phyloP scores from a whole-genome alignment of 37 sponge, comb jelly and placozoan species.

The Dysidea cf. avara region DNA sequence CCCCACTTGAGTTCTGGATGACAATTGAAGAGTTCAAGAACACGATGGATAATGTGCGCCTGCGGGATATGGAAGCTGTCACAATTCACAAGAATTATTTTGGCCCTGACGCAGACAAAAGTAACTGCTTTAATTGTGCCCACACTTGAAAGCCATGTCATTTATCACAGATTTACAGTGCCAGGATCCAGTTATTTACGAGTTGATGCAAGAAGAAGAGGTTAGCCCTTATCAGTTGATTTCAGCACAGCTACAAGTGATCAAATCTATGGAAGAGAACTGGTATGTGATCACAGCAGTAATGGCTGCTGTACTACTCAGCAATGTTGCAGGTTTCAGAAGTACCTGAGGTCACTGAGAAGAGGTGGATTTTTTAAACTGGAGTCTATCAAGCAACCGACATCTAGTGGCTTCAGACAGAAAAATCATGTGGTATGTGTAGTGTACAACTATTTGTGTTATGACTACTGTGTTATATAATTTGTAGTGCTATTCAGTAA shows the following conservation, averaged over 20 bases:
- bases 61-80: not conserved
- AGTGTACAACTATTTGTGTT: no score
- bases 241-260: slow-evolving; percentile 42
- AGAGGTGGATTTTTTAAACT: no score
- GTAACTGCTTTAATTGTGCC: slow-evolving; percentile 18
- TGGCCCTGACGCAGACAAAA: slow-evolving; percentile 1
- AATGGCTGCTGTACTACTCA: not conserved
- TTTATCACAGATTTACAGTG: slow-evolving; percentile 29
- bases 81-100: slow-evolving; percentile 50
- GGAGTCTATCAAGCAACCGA: no score
- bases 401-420: no score
- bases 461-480: no score
- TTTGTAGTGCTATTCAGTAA: no score
- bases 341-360: slow-evolving; percentile 15
- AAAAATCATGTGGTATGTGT: no score
- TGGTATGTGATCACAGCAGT: slow-evolving; percentile 27
- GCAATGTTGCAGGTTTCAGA: slow-evolving; percentile 4
- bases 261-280: slow-evolving; percentile 27
- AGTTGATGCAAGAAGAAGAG: slow-evolving; percentile 6
- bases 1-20: slow-evolving; percentile 66
- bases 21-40: slow-evolving; percentile 65
- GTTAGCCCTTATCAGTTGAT: slow-evolving; percentile 32
- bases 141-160: not conserved
- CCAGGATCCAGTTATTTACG: slow-evolving; percentile 23
- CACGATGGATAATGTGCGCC: not conserved